Evolutionary conservation across 2,797 vertebrate genomes (phyloP).

Genomic region (Astyanax mexicanus): DNA sequence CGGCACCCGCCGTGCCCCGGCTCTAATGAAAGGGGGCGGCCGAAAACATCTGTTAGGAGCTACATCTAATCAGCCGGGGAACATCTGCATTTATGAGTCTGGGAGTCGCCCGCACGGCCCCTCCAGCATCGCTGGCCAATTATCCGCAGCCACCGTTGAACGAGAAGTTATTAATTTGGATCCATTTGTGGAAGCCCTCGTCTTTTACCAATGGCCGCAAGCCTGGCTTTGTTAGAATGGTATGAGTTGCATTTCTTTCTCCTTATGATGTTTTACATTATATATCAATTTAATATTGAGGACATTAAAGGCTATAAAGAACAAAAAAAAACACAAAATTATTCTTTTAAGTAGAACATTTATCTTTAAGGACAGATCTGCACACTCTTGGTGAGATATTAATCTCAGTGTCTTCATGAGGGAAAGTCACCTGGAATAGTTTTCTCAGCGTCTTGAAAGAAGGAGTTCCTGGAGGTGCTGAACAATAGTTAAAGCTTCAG

Average conservation of each 20-base stretch:
- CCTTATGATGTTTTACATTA: too few relatives aligned
- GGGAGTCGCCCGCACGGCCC: conserved; percentile 71
- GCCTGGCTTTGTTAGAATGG: conserved; percentile 64
- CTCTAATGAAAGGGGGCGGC: conserved; percentile 90
- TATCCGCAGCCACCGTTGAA: conserved; percentile 69
- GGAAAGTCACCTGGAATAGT: too few relatives aligned
- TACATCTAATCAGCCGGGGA: conserved; percentile 83
- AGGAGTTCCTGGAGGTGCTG: too few relatives aligned
- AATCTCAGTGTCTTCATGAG: too few relatives aligned
- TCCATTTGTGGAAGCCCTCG: conserved; percentile 62
- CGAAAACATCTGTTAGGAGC: conserved; percentile 82
- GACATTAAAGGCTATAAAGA: too few relatives aligned
- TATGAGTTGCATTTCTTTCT: conserved; percentile 59
- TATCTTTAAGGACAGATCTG: too few relatives aligned
- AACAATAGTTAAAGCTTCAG: too few relatives aligned
- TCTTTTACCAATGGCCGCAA: conserved; percentile 45
- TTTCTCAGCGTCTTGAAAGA: too few relatives aligned
- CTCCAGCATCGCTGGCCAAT: conserved; percentile 76
- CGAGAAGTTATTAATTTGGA: conserved; percentile 72
- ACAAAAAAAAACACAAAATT: too few relatives aligned
- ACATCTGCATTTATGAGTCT: conserved; percentile 86
- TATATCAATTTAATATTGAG: too few relatives aligned
- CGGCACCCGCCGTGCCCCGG: conserved; percentile 79
- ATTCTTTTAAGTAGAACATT: too few relatives aligned
- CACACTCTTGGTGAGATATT: too few relatives aligned